Evolutionary conservation across 1,140 invertebrate species (phyloP).

Genomic region (Holotrichia oblita): DNA sequence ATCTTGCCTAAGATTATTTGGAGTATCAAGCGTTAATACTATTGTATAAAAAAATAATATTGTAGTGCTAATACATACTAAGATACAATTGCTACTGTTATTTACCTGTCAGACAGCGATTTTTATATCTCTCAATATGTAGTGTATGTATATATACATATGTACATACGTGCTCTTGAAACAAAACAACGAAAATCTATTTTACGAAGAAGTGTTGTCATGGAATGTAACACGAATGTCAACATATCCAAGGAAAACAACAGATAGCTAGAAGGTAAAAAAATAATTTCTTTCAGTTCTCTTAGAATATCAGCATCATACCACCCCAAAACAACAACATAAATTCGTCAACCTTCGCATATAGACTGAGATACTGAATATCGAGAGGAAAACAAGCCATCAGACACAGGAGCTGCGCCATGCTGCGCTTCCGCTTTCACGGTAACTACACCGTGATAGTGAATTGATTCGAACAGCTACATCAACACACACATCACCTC

Average conservation of each 20-base stretch:
- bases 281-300: slow-evolving; percentile 36
- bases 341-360: not conserved
- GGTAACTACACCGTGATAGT: slow-evolving; percentile 23
- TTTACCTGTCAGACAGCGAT: too few species aligned
- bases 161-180: not conserved
- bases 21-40: too few species aligned
- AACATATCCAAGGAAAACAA: slow-evolving; percentile 22
- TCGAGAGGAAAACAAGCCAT: not conserved
- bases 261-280: not conserved
- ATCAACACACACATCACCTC: slow-evolving; percentile 11
- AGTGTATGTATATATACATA: too few species aligned
- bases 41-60: too few species aligned
- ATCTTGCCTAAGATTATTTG: too few species aligned
- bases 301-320: not conserved
- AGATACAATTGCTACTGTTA: too few species aligned
- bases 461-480: slow-evolving; percentile 22
- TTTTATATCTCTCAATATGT: too few species aligned
- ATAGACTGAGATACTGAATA: not conserved
- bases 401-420: slow-evolving; percentile 16
- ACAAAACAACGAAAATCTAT: not conserved
- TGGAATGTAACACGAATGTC: slow-evolving; percentile 12
- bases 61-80: too few species aligned
- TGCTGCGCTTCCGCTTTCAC: not conserved
- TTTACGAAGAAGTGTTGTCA: not conserved
- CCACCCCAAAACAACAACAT: slow-evolving; percentile 23